phyloP scores from a whole-genome alignment of 2,113 vertebrate species.

The Zosterops pallidus region DNA sequence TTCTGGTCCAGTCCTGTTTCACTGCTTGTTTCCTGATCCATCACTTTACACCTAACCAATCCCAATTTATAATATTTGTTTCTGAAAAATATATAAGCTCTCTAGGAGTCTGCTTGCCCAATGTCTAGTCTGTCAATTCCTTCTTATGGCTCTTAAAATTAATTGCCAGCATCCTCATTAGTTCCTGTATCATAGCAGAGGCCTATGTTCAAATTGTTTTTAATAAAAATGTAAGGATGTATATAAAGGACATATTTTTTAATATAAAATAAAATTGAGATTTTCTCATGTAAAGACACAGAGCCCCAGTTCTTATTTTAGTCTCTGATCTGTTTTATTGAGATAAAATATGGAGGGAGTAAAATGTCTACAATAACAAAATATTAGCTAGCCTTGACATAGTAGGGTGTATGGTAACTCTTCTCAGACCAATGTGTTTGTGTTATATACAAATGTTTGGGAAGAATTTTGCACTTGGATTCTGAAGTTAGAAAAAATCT shows the following conservation, averaged over 20 bases:
- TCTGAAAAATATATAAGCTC: not conserved
- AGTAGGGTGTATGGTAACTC: rapidly evolving
- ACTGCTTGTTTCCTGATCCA: not conserved
- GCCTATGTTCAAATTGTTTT: not conserved
- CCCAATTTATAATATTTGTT: not conserved
- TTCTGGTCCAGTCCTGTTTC: not conserved
- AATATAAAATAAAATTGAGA: not conserved
- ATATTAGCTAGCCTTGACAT: not conserved
- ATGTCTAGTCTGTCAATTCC: not conserved
- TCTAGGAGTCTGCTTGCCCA: not conserved
- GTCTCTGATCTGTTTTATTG: not conserved
- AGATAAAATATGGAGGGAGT: not conserved
- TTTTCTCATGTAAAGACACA: not conserved
- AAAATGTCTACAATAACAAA: not conserved
- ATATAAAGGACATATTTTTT: not conserved
- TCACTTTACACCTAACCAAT: not conserved
- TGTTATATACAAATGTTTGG: not conserved
- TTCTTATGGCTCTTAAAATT: not conserved
- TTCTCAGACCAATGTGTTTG: not conserved
- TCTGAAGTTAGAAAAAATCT: not conserved
- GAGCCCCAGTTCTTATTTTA: not conserved
- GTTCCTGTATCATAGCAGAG: not conserved
- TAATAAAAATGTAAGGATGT: not conserved
- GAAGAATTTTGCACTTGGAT: not conserved
- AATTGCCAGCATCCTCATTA: not conserved